Evolutionary conservation across 2,113 vertebrate species (phyloP), one percentile per base, ranked within the genome.

Genomic region (Perca fluviatilis): DNA sequence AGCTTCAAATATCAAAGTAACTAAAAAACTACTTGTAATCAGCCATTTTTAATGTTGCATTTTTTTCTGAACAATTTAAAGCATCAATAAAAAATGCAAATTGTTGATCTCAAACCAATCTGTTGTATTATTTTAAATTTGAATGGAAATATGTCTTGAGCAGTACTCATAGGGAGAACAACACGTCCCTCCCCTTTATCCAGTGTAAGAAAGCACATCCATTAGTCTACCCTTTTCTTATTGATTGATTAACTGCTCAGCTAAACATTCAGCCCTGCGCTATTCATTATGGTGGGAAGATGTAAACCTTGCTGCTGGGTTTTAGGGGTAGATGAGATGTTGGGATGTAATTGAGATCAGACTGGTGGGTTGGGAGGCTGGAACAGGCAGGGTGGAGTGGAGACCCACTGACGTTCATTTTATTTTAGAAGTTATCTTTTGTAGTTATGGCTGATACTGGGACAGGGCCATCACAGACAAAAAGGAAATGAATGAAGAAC

Each of bases 231-330:
- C 87, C 87, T 83, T 88, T 91, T 91, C 83, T 86, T 90, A 92
- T 90, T 93, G 91, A 95, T 94, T 85, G 81, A 95, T 94, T 93
- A 92, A 90, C 91, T 91, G 89, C 91, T 90, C 86, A 85, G 89
- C 85, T 90, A 88, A 93, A 93, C 86, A 91, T 91, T 92, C 82
- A 76, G 83, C 81, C 77, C 71, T 4, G 83, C 30, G 65, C 92
- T 87, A 95, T 95, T 93, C 86, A 95, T 95, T 91, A 94, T 83
- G 77, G 75, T 69, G 80, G 69, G 72, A 80, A 86, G 81, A 90
- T 70, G 90, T 88, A 87, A 80, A 85, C 87, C 77, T 62, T 80
- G 86, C 83, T 81, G 88, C 84, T 46, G 86, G 88, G 89, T 88
- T 91, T 90, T 88, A 64, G 84, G 80, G 84, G 83, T 80, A 89